Conservation (phyloP, 2,797 vertebrate species). For the Propithecus deckenii region DNA sequence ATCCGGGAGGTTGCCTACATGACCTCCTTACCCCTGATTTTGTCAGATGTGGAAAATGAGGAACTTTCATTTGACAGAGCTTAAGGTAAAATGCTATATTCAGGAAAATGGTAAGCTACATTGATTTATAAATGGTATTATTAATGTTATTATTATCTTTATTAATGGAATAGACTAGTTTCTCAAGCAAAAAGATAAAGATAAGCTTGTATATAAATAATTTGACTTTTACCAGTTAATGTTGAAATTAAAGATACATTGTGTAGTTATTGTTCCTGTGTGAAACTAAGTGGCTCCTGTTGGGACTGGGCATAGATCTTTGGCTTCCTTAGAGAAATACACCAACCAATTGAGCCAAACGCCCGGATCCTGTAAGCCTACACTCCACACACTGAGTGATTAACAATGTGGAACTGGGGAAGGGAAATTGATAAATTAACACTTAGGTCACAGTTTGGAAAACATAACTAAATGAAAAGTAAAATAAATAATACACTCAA, state of each 20-base stretch:
- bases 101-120: not conserved
- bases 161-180: not conserved
- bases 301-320: not conserved
- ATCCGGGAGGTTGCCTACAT: not conserved
- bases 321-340: not conserved
- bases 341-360: not conserved
- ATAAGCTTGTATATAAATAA: not conserved
- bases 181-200: not conserved
- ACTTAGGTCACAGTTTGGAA: not conserved
- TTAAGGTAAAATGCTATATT: not conserved
- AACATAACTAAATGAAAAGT: not conserved
- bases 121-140: not conserved
- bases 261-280: not conserved
- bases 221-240: not conserved
- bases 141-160: not conserved
- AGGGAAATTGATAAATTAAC: not conserved
- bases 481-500: not conserved
- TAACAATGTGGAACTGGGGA: not conserved
- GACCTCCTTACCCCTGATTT: not conserved
- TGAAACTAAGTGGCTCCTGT: conserved; percentile 22
- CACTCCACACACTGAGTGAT: not conserved
- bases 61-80: not conserved
- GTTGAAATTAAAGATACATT: not conserved
- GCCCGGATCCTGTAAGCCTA: not conserved
- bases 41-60: not conserved